Conservation (phyloP, 2,113 vertebrate species). For the Cyprinodon variegatus region DNA sequence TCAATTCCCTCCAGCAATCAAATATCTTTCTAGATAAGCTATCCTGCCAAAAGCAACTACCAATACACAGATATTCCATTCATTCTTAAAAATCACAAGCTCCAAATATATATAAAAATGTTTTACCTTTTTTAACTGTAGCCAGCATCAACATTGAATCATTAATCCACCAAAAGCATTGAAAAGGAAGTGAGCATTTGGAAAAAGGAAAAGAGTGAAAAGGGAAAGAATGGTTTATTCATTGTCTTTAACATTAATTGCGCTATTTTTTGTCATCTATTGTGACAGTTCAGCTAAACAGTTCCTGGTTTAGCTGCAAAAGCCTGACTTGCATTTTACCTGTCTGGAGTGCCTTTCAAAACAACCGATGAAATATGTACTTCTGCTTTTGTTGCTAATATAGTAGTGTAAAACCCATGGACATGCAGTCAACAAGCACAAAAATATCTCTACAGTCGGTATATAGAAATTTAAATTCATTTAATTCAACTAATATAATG, state of each 20-base stretch:
- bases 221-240: slow-evolving; percentile 76
- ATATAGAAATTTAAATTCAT: not conserved
- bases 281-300: not conserved
- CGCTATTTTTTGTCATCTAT: slow-evolving; percentile 4
- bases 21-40: slow-evolving; percentile 24
- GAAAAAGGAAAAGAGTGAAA: slow-evolving; percentile 68
- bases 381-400: not conserved
- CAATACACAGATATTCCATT: slow-evolving; percentile 59
- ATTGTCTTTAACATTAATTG: not conserved
- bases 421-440: not conserved
- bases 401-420: not conserved
- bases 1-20: slow-evolving; percentile 56
- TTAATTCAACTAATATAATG: not conserved
- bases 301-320: slow-evolving; percentile 6
- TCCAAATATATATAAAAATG: slow-evolving; percentile 55
- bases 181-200: slow-evolving; percentile 72
- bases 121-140: slow-evolving; percentile 64
- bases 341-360: not conserved
- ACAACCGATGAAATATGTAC: slow-evolving; percentile 19
- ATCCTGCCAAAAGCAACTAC: slow-evolving; percentile 49
- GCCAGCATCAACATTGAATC: slow-evolving; percentile 74
- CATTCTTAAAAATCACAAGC: slow-evolving; percentile 48
- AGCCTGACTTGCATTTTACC: slow-evolving; percentile 6
- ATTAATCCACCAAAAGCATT: slow-evolving; percentile 77
- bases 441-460: too few species aligned